These are phyloP conservation scores for Syngnathus rostellatus DNA, from an alignment of 2,797 vertebrate genomes.

Conservation along the genomic window DNA sequence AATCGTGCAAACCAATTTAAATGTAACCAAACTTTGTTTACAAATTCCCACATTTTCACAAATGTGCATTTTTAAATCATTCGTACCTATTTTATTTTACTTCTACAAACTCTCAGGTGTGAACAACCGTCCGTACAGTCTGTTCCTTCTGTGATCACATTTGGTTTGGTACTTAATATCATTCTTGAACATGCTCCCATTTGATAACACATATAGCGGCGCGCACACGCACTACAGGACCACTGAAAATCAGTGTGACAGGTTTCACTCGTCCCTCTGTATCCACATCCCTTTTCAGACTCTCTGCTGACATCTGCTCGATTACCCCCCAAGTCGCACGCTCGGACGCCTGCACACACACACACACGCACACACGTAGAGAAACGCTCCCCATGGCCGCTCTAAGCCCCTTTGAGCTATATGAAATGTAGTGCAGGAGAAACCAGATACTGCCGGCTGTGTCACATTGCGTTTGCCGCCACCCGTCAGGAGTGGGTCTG, in stretches of 20 bases:
- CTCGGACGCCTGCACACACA: slow-evolving; percentile 29
- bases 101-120: neutral
- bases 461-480: slow-evolving; percentile 68
- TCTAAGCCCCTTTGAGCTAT: slow-evolving; percentile 68
- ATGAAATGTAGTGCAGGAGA: slow-evolving; percentile 68
- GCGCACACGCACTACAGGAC: slow-evolving; percentile 30
- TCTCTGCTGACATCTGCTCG: slow-evolving; percentile 68
- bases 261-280: slow-evolving; percentile 68
- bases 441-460: slow-evolving; percentile 67
- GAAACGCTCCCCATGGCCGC: slow-evolving; percentile 48
- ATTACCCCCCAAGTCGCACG: slow-evolving; percentile 58
- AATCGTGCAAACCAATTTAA: neutral
- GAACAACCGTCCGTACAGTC: slow-evolving; percentile 1
- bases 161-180: slow-evolving; percentile 31
- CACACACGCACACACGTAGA: slow-evolving; percentile 18
- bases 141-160: slow-evolving; percentile 31
- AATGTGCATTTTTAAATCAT: neutral
- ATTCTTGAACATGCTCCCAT: slow-evolving; percentile 25
- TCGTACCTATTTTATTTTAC: slow-evolving; percentile 6
- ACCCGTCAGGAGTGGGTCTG: slow-evolving; percentile 50
- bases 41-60: neutral
- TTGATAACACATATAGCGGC: slow-evolving; percentile 16
- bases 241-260: slow-evolving; percentile 69
- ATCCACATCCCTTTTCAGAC: slow-evolving; percentile 63
- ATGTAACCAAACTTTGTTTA: neutral